Evolutionary conservation across 2,888 invertebrate genomes (phyloP).

Genomic region (Bombylius discolor): DNA sequence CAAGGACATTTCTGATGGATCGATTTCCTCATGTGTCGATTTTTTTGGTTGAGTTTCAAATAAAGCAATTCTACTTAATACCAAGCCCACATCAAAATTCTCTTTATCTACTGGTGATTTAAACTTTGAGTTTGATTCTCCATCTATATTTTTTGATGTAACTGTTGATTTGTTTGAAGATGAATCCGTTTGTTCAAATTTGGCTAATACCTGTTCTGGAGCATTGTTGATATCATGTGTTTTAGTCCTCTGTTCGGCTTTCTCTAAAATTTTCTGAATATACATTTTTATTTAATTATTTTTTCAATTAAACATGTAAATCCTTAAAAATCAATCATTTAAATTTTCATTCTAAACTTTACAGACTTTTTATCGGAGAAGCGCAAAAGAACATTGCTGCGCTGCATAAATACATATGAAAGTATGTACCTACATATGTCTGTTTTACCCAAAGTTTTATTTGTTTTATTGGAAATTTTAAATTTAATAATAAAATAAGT

Average conservation of each 20-base stretch:
- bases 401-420: background rate
- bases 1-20: constrained; percentile 73
- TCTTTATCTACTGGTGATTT: constrained; percentile 29
- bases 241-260: constrained; percentile 57
- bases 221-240: constrained; percentile 29
- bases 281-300: background rate
- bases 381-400: too few species aligned
- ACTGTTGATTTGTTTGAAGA: too few species aligned
- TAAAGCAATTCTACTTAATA: constrained; percentile 49
- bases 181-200: constrained; percentile 15
- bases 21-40: constrained; percentile 39
- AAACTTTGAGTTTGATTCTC: background rate
- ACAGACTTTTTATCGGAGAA: too few species aligned
- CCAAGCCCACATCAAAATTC: constrained; percentile 40
- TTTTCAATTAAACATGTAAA: too few species aligned
- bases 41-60: constrained; percentile 46
- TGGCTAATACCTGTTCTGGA: constrained; percentile 19
- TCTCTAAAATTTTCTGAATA: constrained; percentile 60
- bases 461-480: background rate
- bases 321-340: too few species aligned
- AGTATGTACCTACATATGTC: background rate
- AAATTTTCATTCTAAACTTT: too few species aligned
- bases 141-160: background rate
- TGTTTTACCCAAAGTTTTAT: too few species aligned
- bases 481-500: too few species aligned